phyloP scores from a whole-genome alignment of 2,113 vertebrate genomes.

The Apodemus sylvaticus region DNA sequence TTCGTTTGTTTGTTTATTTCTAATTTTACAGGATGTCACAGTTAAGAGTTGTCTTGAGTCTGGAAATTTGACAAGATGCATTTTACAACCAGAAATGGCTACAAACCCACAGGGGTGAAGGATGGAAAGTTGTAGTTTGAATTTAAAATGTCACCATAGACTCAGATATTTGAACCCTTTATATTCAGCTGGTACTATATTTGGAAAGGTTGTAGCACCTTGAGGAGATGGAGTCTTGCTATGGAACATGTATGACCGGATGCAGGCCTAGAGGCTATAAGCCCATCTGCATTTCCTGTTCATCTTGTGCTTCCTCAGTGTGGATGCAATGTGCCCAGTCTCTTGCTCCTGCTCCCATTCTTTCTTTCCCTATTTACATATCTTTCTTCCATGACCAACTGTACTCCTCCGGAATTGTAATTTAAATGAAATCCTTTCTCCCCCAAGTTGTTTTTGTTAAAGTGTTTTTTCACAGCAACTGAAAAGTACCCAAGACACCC shows the following conservation, averaged over 20 bases:
- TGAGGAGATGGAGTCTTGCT: background rate
- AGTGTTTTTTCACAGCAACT: background rate
- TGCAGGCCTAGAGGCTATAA: background rate
- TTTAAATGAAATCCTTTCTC: background rate
- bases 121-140: no score
- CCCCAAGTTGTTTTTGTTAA: background rate
- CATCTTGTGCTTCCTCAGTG: background rate
- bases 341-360: background rate
- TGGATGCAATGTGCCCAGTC: no score
- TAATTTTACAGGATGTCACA: background rate
- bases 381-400: background rate
- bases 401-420: background rate
- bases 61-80: background rate
- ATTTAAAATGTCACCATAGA: background rate
- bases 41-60: background rate
- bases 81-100: background rate
- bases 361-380: accelerated
- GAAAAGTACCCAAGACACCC: background rate
- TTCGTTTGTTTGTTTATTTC: background rate
- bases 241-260: background rate
- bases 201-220: background rate
- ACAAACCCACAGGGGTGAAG: background rate
- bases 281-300: background rate
- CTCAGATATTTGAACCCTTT: background rate
- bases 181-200: background rate